These are phyloP conservation scores for Oryzias sinensis DNA, from an alignment of 2,797 vertebrate genomes.

Conservation along the genomic window DNA sequence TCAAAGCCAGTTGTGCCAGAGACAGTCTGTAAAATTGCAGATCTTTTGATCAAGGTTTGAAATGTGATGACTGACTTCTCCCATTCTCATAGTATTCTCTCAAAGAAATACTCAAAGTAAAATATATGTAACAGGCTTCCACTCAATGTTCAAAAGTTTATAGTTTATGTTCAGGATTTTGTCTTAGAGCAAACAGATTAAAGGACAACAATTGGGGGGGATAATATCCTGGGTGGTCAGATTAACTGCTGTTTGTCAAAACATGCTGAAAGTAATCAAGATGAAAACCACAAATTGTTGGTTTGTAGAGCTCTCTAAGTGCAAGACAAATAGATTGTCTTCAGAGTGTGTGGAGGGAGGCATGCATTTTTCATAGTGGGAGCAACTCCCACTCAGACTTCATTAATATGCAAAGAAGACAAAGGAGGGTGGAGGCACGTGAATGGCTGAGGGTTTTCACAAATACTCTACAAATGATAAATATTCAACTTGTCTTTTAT, in stretches of 20 bases:
- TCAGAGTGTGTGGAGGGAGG: neutral
- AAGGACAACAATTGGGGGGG: neutral
- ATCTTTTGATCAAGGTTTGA: constrained; percentile 33
- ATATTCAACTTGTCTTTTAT: too few relatives aligned
- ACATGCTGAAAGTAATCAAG: neutral
- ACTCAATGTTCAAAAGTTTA: neutral
- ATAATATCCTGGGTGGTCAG: constrained; percentile 17
- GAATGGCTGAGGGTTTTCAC: too few relatives aligned
- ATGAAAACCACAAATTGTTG: neutral
- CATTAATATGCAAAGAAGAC: too few relatives aligned
- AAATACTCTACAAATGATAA: too few relatives aligned
- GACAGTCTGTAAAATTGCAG: constrained; percentile 35
- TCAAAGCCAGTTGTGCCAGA: constrained; percentile 37
- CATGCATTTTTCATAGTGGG: too few relatives aligned
- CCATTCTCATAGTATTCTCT: too few relatives aligned
- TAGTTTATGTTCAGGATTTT: constrained; percentile 1
- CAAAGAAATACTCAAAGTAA: neutral
- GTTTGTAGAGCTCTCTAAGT: neutral
- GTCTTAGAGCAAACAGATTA: neutral
- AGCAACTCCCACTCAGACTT: too few relatives aligned
- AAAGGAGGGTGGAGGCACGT: too few relatives aligned
- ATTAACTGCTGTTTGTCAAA: neutral
- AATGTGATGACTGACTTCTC: too few relatives aligned
- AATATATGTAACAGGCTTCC: neutral
- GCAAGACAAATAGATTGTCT: neutral